These are phyloP conservation scores for Montipora efflorescens DNA, from an alignment of 64 coral and sea anemone species.

Conservation along the genomic window DNA sequence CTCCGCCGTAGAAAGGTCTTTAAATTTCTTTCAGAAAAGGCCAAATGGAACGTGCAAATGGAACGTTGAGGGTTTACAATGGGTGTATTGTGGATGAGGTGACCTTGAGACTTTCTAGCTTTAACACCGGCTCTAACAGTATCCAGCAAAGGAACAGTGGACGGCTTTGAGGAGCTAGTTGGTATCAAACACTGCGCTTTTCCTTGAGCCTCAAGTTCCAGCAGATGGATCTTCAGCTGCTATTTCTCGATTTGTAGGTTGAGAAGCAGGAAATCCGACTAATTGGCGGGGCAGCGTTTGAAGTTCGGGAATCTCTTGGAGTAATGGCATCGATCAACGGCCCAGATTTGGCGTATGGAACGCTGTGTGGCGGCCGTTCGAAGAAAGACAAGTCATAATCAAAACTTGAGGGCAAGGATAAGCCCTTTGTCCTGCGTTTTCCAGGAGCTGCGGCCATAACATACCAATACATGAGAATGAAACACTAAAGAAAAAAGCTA, in stretches of 20 bases:
- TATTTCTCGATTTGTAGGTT: conserved; percentile 1
- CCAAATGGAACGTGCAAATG: too few species aligned
- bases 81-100: too few species aligned
- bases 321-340: neutral
- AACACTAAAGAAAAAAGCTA: neutral
- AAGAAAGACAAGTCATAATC: neutral
- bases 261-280: neutral
- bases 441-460: neutral
- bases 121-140: neutral
- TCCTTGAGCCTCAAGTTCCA: neutral
- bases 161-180: neutral
- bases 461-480: neutral
- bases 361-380: neutral
- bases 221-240: neutral
- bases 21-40: too few species aligned
- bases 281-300: neutral
- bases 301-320: neutral
- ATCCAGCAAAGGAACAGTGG: neutral
- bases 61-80: too few species aligned
- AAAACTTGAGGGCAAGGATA: neutral
- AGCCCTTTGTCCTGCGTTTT: neutral
- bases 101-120: neutral
- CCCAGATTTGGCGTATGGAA: neutral
- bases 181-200: neutral
- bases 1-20: too few species aligned